Conservation (phyloP, 2,888 invertebrate genomes). For the Melieria crassipennis region DNA sequence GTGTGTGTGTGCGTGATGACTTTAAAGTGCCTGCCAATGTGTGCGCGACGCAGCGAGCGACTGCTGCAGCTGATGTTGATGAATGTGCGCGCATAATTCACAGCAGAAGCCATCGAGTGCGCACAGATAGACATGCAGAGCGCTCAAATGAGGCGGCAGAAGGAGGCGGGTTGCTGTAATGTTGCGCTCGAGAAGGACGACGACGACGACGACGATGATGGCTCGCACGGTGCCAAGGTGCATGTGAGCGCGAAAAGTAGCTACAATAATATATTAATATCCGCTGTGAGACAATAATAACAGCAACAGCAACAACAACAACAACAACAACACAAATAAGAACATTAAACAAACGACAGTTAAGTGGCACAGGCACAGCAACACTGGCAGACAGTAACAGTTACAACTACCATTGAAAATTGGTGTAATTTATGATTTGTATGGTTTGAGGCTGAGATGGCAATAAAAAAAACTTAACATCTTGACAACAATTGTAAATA, state of each 20-base stretch:
- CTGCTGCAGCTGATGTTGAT: slow-evolving; percentile 51
- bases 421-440: too few species aligned
- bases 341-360: slow-evolving; percentile 28
- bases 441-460: too few species aligned
- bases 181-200: neutral
- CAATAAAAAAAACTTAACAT: too few species aligned
- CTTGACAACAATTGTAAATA: too few species aligned
- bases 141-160: neutral
- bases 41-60: slow-evolving; percentile 34
- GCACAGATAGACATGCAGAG: slow-evolving; percentile 21
- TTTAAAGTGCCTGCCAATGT: slow-evolving; percentile 40
- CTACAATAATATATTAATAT: slow-evolving; percentile 63
- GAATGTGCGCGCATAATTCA: slow-evolving; percentile 50
- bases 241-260: slow-evolving; percentile 46
- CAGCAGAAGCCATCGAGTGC: slow-evolving; percentile 41
- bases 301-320: slow-evolving; percentile 37
- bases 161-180: neutral
- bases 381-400: too few species aligned
- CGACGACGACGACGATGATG: neutral
- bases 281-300: slow-evolving; percentile 53
- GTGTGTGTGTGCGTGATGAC: slow-evolving; percentile 1
- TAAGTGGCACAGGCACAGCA: neutral
- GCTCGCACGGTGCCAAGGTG: neutral
- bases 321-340: slow-evolving; percentile 28
- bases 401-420: too few species aligned